Conservation (phyloP, 1,140 invertebrate species). For the Drosophila bifasciata region DNA sequence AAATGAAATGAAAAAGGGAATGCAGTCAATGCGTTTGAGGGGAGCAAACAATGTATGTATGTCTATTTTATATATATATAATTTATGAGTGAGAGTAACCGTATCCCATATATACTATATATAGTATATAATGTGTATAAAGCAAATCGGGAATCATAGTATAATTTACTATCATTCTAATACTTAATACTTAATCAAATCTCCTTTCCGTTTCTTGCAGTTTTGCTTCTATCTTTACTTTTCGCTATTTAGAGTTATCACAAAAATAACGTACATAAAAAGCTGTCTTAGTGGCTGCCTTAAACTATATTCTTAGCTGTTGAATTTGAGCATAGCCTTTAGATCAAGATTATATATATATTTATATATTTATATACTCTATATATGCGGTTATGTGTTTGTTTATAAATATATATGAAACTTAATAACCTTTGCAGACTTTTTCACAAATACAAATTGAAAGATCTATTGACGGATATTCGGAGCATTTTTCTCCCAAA, state of each 20-base stretch:
- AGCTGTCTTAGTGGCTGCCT: no score
- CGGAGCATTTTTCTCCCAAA: no score
- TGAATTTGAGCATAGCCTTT: constrained; percentile 33
- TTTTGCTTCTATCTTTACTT: background rate
- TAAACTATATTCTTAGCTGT: background rate
- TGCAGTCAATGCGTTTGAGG: no score
- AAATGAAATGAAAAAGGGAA: no score
- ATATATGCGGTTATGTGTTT: no score
- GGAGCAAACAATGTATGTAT: background rate
- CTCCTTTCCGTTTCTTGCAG: constrained; percentile 15
- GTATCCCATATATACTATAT: background rate
- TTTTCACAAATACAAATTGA: no score
- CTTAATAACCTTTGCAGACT: no score
- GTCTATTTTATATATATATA: constrained; percentile 13
- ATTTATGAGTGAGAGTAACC: constrained; percentile 24
- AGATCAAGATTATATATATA: constrained; percentile 1
- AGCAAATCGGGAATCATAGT: background rate
- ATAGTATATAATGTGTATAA: background rate
- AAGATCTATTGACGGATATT: no score
- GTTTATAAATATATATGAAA: no score
- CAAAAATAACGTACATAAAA: background rate
- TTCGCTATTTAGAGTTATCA: constrained; percentile 6
- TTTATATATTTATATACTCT: no score
- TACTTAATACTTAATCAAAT: constrained; percentile 43
- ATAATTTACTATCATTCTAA: constrained; percentile 35